Evolutionary conservation across 2,797 vertebrate species (phyloP).

Genomic region (Rhinella marina): DNA sequence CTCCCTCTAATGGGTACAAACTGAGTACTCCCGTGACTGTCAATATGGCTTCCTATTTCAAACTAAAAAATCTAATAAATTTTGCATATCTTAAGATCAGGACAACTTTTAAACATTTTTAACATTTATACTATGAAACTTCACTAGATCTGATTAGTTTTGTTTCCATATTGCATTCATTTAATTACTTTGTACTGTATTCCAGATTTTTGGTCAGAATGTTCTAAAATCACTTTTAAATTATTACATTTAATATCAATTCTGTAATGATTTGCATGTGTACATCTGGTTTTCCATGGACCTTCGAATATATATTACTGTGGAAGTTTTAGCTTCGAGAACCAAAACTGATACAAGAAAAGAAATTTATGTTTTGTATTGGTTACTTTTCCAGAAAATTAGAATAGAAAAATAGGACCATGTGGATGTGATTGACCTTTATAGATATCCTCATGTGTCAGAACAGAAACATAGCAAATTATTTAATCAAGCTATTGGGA

Average conservation of each 20-base stretch:
- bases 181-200: background rate
- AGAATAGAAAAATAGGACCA: slow-evolving; percentile 33
- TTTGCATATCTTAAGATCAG: too few relatives aligned
- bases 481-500: slow-evolving; percentile 53
- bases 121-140: background rate
- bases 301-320: slow-evolving; percentile 8
- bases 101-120: too few relatives aligned
- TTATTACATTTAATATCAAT: background rate
- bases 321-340: background rate
- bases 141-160: background rate
- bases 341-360: background rate
- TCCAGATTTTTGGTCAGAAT: background rate
- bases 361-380: background rate
- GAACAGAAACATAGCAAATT: slow-evolving; percentile 45
- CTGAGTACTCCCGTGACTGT: too few relatives aligned
- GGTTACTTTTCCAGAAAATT: slow-evolving; percentile 23
- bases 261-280: slow-evolving; percentile 5
- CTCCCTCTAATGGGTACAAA: too few relatives aligned
- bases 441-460: slow-evolving; percentile 52
- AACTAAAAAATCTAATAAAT: too few relatives aligned
- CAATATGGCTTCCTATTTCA: too few relatives aligned
- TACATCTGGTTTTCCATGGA: background rate
- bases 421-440: slow-evolving; percentile 52
- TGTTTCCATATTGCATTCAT: background rate
- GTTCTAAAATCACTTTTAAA: background rate